A percentile compares a stretch with the other conserved stretches of the same genome.
phyloP scores from a whole-genome alignment of 2,113 vertebrate genomes.

The Epinephelus fuscoguttatus region DNA sequence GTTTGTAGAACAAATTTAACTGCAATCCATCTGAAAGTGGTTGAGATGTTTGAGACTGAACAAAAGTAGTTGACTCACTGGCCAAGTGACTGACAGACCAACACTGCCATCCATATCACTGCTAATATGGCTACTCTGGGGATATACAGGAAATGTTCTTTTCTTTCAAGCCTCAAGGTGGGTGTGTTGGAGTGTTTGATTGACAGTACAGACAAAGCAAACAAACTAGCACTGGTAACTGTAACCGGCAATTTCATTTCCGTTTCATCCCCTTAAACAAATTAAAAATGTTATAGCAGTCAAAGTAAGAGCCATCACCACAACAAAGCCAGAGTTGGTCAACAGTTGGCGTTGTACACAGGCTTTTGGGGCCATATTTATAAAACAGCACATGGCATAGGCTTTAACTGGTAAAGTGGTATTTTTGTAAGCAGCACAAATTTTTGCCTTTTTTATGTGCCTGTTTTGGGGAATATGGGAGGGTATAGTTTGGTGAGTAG shows the following conservation, averaged over 20 bases:
- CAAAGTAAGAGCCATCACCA: slow-evolving; percentile 17
- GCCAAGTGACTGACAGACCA: neutral
- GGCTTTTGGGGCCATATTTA: neutral
- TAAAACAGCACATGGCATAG: slow-evolving; percentile 9
- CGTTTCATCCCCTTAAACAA: neutral
- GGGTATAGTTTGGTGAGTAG: neutral
- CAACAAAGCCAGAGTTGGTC: slow-evolving; percentile 29
- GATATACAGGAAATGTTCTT: neutral
- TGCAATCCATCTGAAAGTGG: neutral
- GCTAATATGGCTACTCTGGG: neutral
- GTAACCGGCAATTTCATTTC: slow-evolving; percentile 28
- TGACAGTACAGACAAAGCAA: neutral
- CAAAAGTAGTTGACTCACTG: neutral
- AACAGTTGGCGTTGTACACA: neutral
- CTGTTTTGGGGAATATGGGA: neutral
- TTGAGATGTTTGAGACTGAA: neutral
- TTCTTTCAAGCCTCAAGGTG: neutral
- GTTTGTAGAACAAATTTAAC: too few species aligned
- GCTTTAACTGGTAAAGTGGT: neutral
- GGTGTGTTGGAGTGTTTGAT: neutral
- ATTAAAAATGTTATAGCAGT: slow-evolving; percentile 3
- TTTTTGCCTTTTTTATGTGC: neutral
- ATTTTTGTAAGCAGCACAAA: neutral
- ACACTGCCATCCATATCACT: neutral
- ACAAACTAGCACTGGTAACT: neutral